Evolutionary conservation across 2,113 vertebrate genomes (phyloP).

Genomic region (Pseudopodoces humilis): DNA sequence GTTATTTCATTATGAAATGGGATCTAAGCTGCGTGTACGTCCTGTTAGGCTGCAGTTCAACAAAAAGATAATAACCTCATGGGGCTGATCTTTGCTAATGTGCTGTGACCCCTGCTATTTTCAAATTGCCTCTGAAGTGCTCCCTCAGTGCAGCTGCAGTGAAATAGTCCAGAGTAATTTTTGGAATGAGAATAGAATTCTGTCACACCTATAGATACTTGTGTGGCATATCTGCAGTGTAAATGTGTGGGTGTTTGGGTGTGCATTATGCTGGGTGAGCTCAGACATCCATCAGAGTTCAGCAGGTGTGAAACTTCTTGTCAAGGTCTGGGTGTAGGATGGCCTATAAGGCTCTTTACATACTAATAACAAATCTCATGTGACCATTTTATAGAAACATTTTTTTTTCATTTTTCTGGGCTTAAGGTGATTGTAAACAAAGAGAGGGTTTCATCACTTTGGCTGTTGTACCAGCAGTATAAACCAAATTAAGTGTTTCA

Average conservation of each 20-base stretch:
- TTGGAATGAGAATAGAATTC: background rate
- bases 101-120: constrained; percentile 40
- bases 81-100: constrained; percentile 37
- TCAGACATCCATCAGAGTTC: background rate
- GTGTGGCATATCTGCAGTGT: background rate
- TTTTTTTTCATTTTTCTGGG: background rate
- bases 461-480: accelerated
- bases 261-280: background rate
- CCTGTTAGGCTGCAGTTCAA: constrained; percentile 17
- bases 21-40: constrained; percentile 8
- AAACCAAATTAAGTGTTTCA: background rate
- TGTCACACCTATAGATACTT: background rate
- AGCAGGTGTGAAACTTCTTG: background rate
- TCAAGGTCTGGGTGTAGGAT: background rate
- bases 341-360: background rate
- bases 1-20: constrained; percentile 62
- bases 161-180: background rate
- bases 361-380: background rate
- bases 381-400: accelerated
- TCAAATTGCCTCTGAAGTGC: constrained; percentile 17
- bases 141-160: background rate
- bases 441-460: background rate
- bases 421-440: background rate
- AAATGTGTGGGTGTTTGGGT: background rate
- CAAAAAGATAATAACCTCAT: background rate